Percentiles rank a stretch among this genome's conserved stretches.
These are phyloP conservation scores for Tetragonula clypearis DNA, from an alignment of 1,140 invertebrate genomes.

Conservation along the genomic window DNA sequence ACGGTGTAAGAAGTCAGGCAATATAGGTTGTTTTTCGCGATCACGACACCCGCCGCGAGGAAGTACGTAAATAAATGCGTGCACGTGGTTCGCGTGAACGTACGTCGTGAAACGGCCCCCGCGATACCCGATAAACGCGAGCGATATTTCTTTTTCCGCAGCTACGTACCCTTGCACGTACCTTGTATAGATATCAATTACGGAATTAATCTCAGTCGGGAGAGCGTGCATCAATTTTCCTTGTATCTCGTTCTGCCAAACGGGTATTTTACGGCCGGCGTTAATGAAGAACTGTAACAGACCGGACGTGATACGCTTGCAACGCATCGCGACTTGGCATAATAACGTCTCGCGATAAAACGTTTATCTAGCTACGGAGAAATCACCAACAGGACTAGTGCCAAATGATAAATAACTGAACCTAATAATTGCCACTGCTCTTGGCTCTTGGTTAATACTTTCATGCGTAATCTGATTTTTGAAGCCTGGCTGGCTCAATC, in stretches of 20 bases:
- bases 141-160: constrained; percentile 38
- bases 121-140: constrained; percentile 42
- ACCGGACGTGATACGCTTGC: constrained; percentile 30
- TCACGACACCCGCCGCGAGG: not conserved
- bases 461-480: not conserved
- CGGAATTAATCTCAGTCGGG: constrained; percentile 43
- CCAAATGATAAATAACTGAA: constrained; percentile 46
- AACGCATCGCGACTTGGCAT: not conserved
- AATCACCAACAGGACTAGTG: constrained; percentile 22
- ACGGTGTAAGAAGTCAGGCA: not conserved
- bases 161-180: not conserved
- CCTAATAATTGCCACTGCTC: not conserved
- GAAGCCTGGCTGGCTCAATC: too few species aligned
- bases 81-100: constrained; percentile 54
- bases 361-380: not conserved
- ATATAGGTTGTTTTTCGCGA: not conserved
- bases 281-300: constrained; percentile 54
- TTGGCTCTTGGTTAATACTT: not conserved
- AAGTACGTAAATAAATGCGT: constrained; percentile 11
- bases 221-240: constrained; percentile 48
- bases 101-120: constrained; percentile 21
- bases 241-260: constrained; percentile 53
- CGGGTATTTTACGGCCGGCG: constrained; percentile 41
- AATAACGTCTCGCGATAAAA: constrained; percentile 48
- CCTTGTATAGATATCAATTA: constrained; percentile 50